Evolutionary conservation across 2,113 vertebrate species (phyloP), one percentile per base, ranked within the genome.

Genomic region (Zosterops hypoxanthus): DNA sequence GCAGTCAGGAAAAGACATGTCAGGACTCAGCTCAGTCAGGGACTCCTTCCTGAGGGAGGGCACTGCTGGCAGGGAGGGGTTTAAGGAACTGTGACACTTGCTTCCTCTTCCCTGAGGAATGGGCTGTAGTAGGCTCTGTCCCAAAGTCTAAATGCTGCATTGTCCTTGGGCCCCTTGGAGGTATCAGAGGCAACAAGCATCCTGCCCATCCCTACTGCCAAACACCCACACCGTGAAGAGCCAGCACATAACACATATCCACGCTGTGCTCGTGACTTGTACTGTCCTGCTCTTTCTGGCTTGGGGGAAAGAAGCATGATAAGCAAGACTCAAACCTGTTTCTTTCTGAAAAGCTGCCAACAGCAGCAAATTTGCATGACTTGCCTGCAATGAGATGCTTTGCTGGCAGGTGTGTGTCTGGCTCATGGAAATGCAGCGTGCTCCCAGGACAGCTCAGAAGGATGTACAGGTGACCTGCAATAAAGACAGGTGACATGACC

Each of bases 221-320:
- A 84, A 57, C 8, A 46, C 11, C 13, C 23, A 29, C 4, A 11
- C 5, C 0, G 0, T 5, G 34, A n/a, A 31, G 34, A 70, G 8
- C 22, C 60, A 70, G n/a, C 24, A 77, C 56, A 23, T 14, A 59
- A 9, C 2, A 1, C 2, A 23, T 0, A 0, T 8, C 24, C 21
- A 4, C 0, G 0, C 14, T 50, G 16, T 39, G 16, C 12, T 19
- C 0, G 0, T 56, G 44, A 88, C 57, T 19, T 33, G 44, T 92
- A 26, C 50, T 89, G 57, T 41, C 11, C 44, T 63, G 47, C 12
- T 28, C 4, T 34, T 22, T 39, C 23, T 25, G 18, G 6, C 26
- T 49, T 12, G 24, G 68, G 11, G 28, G 14, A 66, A 56, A 59
- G 18, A 70, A 55, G 21, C 3, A 0, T 28, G 57, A n/a, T 20